phyloP scores from a whole-genome alignment of 1,140 invertebrate genomes.

The Drosophila yakuba region DNA sequence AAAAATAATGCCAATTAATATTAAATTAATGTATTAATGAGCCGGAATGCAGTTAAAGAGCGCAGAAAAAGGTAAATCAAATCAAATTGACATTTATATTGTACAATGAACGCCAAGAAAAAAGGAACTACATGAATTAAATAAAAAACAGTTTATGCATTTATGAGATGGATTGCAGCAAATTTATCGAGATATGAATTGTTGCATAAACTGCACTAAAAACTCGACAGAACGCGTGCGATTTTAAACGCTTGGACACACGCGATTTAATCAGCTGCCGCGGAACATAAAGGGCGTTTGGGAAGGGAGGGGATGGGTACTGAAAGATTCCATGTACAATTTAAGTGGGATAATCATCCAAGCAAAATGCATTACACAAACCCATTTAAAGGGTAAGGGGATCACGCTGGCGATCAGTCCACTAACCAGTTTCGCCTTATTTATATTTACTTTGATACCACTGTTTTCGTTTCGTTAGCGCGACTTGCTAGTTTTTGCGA shows the following conservation, averaged over 20 bases:
- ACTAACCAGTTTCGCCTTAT: slow-evolving; percentile 25
- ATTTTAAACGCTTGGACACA: slow-evolving; percentile 9
- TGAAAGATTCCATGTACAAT: slow-evolving; percentile 28
- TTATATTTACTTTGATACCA: slow-evolving; percentile 34
- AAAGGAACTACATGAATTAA: background rate
- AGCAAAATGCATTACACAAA: slow-evolving; percentile 50
- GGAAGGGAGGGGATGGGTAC: background rate
- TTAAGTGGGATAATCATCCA: slow-evolving; percentile 58
- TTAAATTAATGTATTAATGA: background rate
- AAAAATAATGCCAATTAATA: background rate
- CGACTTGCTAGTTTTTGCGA: slow-evolving; percentile 40
- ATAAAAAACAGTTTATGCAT: background rate
- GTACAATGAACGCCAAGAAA: background rate
- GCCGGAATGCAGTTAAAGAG: background rate
- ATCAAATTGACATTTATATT: background rate
- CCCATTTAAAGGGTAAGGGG: slow-evolving; percentile 13
- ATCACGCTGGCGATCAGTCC: slow-evolving; percentile 4
- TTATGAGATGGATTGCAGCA: slow-evolving; percentile 7
- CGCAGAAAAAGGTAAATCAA: background rate
- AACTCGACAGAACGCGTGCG: slow-evolving; percentile 5
- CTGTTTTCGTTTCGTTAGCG: slow-evolving; percentile 27
- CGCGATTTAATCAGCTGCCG: slow-evolving; percentile 4
- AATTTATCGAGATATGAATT: slow-evolving; percentile 3
- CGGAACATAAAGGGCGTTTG: background rate
- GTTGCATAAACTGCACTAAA: slow-evolving; percentile 12